Base-by-base conservation (phyloP, 2,888 invertebrate species). In the Noctua fimbriata region DNA sequence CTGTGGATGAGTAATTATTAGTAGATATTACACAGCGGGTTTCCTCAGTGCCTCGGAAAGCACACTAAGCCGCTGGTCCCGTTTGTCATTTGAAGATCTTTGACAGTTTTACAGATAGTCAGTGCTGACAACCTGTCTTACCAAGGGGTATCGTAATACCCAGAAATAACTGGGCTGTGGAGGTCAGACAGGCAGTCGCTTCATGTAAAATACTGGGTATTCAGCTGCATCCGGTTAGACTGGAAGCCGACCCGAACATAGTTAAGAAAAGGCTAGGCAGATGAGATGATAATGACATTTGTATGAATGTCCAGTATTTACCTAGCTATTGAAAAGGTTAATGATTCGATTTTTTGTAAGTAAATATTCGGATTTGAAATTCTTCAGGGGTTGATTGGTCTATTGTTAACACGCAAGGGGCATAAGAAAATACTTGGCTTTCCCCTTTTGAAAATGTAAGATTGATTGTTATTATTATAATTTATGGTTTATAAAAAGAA, bases 321-420 rank as follows among this genome's bases (percentile, higher is more conserved):
- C 4, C 7, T 44, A 28, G 2, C 2, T 55, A 69, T 70, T n/a
- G n/a, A 28, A 63, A 76, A 36, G 32, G 41, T 69, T 47, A 41
- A 65, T 41, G 2, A 14, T 65, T 28, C 21, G 9, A 12, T 76
- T 67, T 41, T 66, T 24, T 49, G 3, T 36, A 14, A 24, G 7
- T 69, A n/a, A 67, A 52, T 69, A 55, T 76, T 47, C 24, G 5
- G 18, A 41, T 58, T 60, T 36, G 60, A 72, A 16, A 60, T 52
- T 49, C 5, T 49, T 65, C 16, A 70, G 21, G 24, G 55, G 52
- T n/a, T 73, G 78, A 84, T 71, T 71, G 36, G 18, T 78, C 1
- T 36, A 52, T 36, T 32, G 58, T 66, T 36, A 24, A 55, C 84
- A 84, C 84, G 84, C 78, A 84, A 71, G 12, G 58, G 84, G 12